A percentile compares a stretch with the other conserved stretches of the same genome.
Conservation (phyloP, 2,888 invertebrate species). For the Galeruca laticollis region DNA sequence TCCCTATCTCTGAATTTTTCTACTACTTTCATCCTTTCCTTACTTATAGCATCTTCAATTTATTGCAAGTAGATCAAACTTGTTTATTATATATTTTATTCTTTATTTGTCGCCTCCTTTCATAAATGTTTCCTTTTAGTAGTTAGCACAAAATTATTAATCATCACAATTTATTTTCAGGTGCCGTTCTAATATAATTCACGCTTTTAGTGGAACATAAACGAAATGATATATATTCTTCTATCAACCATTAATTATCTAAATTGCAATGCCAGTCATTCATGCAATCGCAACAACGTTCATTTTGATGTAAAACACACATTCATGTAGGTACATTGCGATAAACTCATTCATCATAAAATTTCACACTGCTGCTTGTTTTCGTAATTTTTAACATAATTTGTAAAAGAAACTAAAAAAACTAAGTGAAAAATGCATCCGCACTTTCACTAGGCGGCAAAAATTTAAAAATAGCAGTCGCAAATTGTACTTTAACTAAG, state of each 20-base stretch:
- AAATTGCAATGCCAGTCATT: neutral
- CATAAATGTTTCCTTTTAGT: neutral
- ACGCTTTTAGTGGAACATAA: neutral
- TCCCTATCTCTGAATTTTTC: too few relatives aligned
- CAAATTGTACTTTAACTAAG: slow-evolving; percentile 24
- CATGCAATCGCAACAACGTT: neutral
- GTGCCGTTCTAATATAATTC: neutral
- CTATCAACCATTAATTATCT: neutral
- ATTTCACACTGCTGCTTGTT: slow-evolving; percentile 23
- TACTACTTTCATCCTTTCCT: too few relatives aligned
- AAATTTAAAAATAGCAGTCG: slow-evolving; percentile 29
- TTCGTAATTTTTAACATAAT: slow-evolving; percentile 25
- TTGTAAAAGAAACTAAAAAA: slow-evolving; percentile 2
- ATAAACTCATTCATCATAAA: slow-evolving; percentile 28
- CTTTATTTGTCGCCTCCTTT: neutral
- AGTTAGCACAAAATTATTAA: neutral
- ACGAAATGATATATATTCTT: neutral
- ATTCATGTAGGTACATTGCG: slow-evolving; percentile 13
- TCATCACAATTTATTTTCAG: neutral
- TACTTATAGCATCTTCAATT: too few relatives aligned
- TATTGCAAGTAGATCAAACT: too few relatives aligned
- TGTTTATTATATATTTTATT: too few relatives aligned
- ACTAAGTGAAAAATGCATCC: neutral
- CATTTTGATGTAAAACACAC: neutral
- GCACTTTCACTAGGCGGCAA: slow-evolving; percentile 23